Conservation (phyloP, 2,888 invertebrate genomes). For the Pycnomerus fuliginosus region DNA sequence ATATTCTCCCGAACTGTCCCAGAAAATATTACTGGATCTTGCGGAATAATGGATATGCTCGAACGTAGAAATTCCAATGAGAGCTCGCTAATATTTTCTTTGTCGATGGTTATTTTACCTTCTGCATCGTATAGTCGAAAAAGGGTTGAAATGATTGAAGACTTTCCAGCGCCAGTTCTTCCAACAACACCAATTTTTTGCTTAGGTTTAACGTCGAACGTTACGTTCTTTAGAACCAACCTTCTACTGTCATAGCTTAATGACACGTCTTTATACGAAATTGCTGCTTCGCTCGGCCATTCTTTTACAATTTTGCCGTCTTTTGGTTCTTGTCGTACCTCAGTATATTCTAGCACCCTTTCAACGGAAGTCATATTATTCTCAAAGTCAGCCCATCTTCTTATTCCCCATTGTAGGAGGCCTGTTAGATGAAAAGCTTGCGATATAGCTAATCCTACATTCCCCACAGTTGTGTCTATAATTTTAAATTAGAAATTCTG, state of each 20-base stretch:
- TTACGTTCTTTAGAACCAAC: slow-evolving; percentile 58
- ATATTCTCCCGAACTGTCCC: slow-evolving; percentile 57
- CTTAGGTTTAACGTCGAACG: slow-evolving; percentile 50
- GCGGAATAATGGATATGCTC: slow-evolving; percentile 56
- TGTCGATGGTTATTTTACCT: slow-evolving; percentile 65
- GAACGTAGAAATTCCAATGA: slow-evolving; percentile 54
- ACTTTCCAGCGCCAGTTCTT: slow-evolving; percentile 80
- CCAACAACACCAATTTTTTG: slow-evolving; percentile 65
- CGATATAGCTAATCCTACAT: slow-evolving; percentile 77
- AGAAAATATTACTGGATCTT: slow-evolving; percentile 56
- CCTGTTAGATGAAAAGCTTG: slow-evolving; percentile 78
- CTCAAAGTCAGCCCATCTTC: slow-evolving; percentile 80
- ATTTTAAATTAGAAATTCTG: neutral
- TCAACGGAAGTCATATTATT: slow-evolving; percentile 91
- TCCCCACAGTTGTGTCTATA: slow-evolving; percentile 52
- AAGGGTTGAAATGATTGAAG: slow-evolving; percentile 71
- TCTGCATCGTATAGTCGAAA: slow-evolving; percentile 59
- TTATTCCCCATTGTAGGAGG: slow-evolving; percentile 60
- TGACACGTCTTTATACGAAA: slow-evolving; percentile 61
- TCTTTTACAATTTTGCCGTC: slow-evolving; percentile 55
- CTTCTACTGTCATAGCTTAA: slow-evolving; percentile 66
- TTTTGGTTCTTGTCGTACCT: slow-evolving; percentile 51
- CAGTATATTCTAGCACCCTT: slow-evolving; percentile 59
- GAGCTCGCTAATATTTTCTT: slow-evolving; percentile 44
- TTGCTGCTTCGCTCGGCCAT: slow-evolving; percentile 63